Percentiles rank a stretch among this genome's conserved stretches.
Evolutionary conservation across 2,113 vertebrate genomes (phyloP).

Genomic region (Hystrix cristata): DNA sequence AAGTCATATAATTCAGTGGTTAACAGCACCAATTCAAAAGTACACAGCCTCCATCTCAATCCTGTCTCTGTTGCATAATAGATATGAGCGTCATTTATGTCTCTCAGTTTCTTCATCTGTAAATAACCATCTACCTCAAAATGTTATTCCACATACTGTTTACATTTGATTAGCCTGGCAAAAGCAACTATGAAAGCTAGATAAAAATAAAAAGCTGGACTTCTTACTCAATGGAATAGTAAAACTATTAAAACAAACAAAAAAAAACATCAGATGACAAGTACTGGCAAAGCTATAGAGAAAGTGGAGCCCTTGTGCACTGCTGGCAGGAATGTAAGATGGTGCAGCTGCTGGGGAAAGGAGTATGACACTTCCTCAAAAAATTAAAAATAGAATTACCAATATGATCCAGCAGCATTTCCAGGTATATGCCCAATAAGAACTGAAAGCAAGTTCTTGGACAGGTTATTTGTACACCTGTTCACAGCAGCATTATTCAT

Average conservation of each 20-base stretch:
- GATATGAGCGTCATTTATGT: neutral
- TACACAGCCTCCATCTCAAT: neutral
- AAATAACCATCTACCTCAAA: constrained; percentile 1
- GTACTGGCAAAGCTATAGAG: neutral
- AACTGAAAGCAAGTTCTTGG: neutral
- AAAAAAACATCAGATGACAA: neutral
- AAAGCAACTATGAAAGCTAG: constrained; percentile 33
- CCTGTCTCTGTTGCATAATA: neutral
- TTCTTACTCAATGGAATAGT: neutral
- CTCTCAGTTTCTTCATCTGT: neutral
- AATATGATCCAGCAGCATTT: neutral
- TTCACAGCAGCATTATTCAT: constrained; percentile 25
- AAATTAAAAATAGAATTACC: constrained; percentile 31
- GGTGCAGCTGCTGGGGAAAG: neutral
- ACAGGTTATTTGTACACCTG: neutral
- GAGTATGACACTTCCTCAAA: neutral
- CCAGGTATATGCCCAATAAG: neutral
- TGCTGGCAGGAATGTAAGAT: neutral
- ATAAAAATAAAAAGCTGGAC: constrained; percentile 34
- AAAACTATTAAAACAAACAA: neutral
- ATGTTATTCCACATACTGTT: neutral
- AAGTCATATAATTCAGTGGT: neutral
- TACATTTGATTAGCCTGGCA: neutral
- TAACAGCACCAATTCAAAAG: neutral
- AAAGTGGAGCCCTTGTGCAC: neutral